Conservation (phyloP, 2,797 vertebrate species). For the Perodicticus potto region DNA sequence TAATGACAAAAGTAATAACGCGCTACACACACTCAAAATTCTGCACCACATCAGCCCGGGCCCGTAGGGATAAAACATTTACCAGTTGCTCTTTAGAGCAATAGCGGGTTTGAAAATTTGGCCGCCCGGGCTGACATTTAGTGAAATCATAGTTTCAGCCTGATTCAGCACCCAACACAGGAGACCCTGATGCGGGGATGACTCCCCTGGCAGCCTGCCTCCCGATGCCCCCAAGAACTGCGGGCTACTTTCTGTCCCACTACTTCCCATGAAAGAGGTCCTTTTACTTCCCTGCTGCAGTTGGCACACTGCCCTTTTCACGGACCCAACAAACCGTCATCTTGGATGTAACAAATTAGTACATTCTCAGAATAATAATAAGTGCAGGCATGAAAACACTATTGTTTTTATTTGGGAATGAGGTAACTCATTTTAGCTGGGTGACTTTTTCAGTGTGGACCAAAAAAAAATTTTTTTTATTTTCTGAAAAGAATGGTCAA, state of each 20-base stretch:
- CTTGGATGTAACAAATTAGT: constrained; percentile 99
- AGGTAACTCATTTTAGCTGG: constrained; percentile 93
- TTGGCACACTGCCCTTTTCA: constrained; percentile 95
- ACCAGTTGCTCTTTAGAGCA: constrained; percentile 88
- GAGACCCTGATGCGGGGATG: constrained; percentile 87
- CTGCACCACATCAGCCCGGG: constrained; percentile 84
- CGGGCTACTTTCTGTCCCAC: constrained; percentile 91
- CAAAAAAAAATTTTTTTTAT: constrained; percentile 85
- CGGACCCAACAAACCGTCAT: constrained; percentile 94
- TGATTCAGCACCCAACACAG: constrained; percentile 85
- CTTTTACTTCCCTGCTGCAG: constrained; percentile 90
- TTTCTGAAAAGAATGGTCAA: constrained; percentile 82
- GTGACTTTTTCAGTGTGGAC: constrained; percentile 90
- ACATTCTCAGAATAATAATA: constrained; percentile 99
- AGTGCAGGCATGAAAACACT: constrained; percentile 96
- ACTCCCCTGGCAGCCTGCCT: constrained; percentile 89
- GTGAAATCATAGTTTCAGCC: constrained; percentile 88
- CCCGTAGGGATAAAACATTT: constrained; percentile 87
- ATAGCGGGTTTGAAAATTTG: constrained; percentile 88
- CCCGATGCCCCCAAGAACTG: constrained; percentile 88
- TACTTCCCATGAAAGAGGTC: constrained; percentile 92
- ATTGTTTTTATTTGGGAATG: constrained; percentile 95
- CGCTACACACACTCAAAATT: constrained; percentile 86
- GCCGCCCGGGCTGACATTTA: constrained; percentile 88
- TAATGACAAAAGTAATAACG: constrained; percentile 88